phyloP scores from a whole-genome alignment of 1,140 invertebrate species.

The Hyles vespertilio region DNA sequence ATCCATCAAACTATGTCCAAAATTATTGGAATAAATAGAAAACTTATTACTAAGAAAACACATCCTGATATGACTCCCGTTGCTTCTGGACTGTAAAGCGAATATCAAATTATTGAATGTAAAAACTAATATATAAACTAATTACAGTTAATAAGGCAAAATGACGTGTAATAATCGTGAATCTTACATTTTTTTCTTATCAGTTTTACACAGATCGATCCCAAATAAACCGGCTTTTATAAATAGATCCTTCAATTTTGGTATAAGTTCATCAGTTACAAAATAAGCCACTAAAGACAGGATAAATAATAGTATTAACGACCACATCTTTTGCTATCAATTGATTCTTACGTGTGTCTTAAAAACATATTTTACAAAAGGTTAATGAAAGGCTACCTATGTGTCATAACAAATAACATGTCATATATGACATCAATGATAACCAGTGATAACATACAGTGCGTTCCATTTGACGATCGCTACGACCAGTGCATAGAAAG shows the following conservation, averaged over 20 bases:
- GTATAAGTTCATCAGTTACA: slow-evolving; percentile 87
- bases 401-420: too few relatives aligned
- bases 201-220: slow-evolving; percentile 91
- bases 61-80: slow-evolving; percentile 96
- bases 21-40: slow-evolving; percentile 96
- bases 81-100: slow-evolving; percentile 93
- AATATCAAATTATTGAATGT: slow-evolving; percentile 20
- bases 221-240: slow-evolving; percentile 93
- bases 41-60: slow-evolving; percentile 94
- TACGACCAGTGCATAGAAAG: too few relatives aligned
- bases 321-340: slow-evolving; percentile 51
- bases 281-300: slow-evolving; percentile 82
- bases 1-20: slow-evolving; percentile 84
- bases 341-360: too few relatives aligned
- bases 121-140: too few relatives aligned
- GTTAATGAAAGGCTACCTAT: too few relatives aligned
- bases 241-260: slow-evolving; percentile 88
- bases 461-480: too few relatives aligned
- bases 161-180: not conserved
- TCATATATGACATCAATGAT: too few relatives aligned
- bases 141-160: too few relatives aligned
- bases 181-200: slow-evolving; percentile 87
- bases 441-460: too few relatives aligned
- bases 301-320: slow-evolving; percentile 81
- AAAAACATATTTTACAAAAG: too few relatives aligned